Evolutionary conservation across 1,140 invertebrate species (phyloP), one percentile per base, ranked within the genome.

Genomic region (Acyrthosiphon pisum): DNA sequence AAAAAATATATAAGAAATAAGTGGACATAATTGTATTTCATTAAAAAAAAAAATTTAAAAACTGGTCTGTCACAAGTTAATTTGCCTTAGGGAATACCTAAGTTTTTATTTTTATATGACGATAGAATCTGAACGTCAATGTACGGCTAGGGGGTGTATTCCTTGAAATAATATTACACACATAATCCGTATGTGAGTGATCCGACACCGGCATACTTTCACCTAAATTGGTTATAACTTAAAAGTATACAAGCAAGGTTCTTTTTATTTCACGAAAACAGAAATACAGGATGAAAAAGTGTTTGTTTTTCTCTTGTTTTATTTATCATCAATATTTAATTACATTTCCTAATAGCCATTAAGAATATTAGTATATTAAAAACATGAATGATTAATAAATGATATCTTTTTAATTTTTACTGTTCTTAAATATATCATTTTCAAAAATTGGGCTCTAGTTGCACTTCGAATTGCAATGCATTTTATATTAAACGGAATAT

Each of bases 151-250:
- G 7, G 81, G 48, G 48, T 86, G 76, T 53, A 44, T 11, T 83
- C 35, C 91, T n/a, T 44, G 35, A 41, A 56, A 83, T 83, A 84
- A 53, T 83, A 84, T 84, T 30, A 53, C 46, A 48, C 68, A 37
- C 60, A 81, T 68, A 9, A 46, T 26, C 14, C 18, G 37, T 83
- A 35, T 8, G 22, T 83, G 8, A 84, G 68, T 48, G 81, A 56
- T 93, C 81, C 35, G 9, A 84, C 22, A 18, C 35, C 48, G 26
- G 53, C 81, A 56, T 30, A 84, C 81, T 93, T 93, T 93, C 91
- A 86, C 81, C 81, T 41, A 41, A 41, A 44, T 93, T 26, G 6
- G 50, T 6, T 7, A 53, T 53, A 22, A 93, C 91, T 92, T 84
- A 84, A 30, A 50, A 48, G 48, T 37, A 44, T 90, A 44, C 37